A percentile compares a stretch with the other conserved stretches of the same genome.
phyloP scores from a whole-genome alignment of 2,113 vertebrate genomes.

The Baryphthengus martii region DNA sequence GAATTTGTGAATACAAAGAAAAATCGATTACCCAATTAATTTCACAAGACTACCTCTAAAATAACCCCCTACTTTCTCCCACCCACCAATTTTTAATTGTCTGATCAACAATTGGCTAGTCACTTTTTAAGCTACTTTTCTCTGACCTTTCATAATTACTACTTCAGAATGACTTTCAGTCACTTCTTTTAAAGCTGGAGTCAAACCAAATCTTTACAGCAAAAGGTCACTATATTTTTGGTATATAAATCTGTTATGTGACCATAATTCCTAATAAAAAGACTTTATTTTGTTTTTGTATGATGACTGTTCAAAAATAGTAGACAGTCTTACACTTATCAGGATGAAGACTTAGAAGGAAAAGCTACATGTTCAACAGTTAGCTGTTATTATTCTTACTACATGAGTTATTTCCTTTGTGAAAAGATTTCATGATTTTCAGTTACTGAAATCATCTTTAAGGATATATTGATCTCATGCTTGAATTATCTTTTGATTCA shows the following conservation, averaged over 20 bases:
- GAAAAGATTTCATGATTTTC: slow-evolving; percentile 63
- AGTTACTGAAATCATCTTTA: slow-evolving; percentile 70
- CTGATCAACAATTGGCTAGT: not conserved
- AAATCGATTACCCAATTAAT: not conserved
- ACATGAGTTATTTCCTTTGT: slow-evolving; percentile 43
- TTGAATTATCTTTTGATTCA: slow-evolving; percentile 71
- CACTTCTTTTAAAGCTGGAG: not conserved
- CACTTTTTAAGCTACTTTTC: not conserved
- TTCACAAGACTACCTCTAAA: not conserved
- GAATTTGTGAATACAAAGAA: not conserved
- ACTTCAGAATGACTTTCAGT: not conserved
- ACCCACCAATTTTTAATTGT: not conserved
- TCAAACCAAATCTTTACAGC: not conserved
- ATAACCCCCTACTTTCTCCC: not conserved
- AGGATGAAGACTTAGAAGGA: not conserved
- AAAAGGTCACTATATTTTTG: not conserved
- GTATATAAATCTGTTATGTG: not conserved
- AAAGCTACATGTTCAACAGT: not conserved
- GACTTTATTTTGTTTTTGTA: not conserved
- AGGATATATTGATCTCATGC: slow-evolving; percentile 75
- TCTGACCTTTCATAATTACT: not conserved
- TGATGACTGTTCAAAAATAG: not conserved
- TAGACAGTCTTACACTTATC: not conserved
- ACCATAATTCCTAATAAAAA: not conserved
- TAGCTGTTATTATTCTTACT: slow-evolving; percentile 44